Evolutionary conservation across 1,140 invertebrate genomes (phyloP).

Genomic region (Drosophila nigromelanica): DNA sequence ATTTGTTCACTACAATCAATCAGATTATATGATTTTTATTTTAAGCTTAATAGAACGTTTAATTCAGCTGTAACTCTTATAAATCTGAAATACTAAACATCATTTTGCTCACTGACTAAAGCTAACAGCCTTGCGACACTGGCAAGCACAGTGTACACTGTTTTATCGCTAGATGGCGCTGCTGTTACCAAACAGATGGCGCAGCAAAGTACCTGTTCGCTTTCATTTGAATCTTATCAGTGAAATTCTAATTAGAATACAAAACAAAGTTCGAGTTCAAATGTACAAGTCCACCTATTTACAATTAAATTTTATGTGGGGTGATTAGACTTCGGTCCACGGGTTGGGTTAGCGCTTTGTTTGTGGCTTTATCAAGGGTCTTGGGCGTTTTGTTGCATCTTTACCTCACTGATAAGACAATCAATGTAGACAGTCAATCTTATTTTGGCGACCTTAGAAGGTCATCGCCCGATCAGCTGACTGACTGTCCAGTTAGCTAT

Average conservation of each 20-base stretch:
- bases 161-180: slow-evolving; percentile 3
- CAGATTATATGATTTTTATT: too few relatives aligned
- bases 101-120: slow-evolving; percentile 2
- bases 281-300: background rate
- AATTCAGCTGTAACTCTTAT: background rate
- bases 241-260: background rate
- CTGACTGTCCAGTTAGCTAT: slow-evolving; percentile 34
- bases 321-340: too few relatives aligned
- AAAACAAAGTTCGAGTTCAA: background rate
- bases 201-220: background rate
- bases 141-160: background rate
- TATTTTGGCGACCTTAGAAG: slow-evolving; percentile 30
- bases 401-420: slow-evolving; percentile 52
- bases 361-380: slow-evolving; percentile 9
- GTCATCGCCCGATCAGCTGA: slow-evolving; percentile 7
- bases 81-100: slow-evolving; percentile 6
- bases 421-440: slow-evolving; percentile 47
- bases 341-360: background rate
- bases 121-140: slow-evolving; percentile 7
- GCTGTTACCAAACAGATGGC: slow-evolving; percentile 1
- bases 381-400: slow-evolving; percentile 22
- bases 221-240: slow-evolving; percentile 2
- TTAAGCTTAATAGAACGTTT: background rate
- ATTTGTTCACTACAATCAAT: too few relatives aligned
- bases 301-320: too few relatives aligned